Evolutionary conservation across 2,888 invertebrate species (phyloP).

Genomic region (Hyppa rectilinea): DNA sequence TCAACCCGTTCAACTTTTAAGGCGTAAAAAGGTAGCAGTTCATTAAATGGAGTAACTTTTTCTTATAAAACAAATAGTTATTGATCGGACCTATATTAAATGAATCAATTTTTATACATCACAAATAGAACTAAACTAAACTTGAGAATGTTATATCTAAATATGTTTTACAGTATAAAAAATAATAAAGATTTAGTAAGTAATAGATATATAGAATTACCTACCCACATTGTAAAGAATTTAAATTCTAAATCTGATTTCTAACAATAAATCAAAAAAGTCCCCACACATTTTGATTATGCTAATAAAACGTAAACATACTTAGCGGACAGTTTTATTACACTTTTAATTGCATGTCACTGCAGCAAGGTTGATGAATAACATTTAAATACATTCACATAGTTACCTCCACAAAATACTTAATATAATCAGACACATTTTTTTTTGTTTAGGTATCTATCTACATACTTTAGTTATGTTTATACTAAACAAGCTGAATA

Average conservation of each 20-base stretch:
- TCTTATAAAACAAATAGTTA: too few species aligned
- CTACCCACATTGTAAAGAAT: neutral
- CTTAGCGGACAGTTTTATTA: slow-evolving; percentile 42
- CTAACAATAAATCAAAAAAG: neutral
- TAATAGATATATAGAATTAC: neutral
- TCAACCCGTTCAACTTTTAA: neutral
- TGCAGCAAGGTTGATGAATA: slow-evolving; percentile 68
- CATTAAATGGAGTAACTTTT: too few species aligned
- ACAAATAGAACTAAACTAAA: neutral
- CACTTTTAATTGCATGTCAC: slow-evolving; percentile 65
- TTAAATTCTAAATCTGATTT: slow-evolving; percentile 13
- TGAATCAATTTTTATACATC: neutral
- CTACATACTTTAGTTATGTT: neutral
- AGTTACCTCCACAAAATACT: slow-evolving; percentile 62
- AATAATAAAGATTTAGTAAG: too few species aligned
- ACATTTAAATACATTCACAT: slow-evolving; percentile 66
- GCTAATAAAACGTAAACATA: slow-evolving; percentile 32
- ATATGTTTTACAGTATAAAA: too few species aligned
- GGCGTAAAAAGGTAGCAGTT: neutral
- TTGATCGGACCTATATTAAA: neutral
- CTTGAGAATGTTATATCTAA: too few species aligned
- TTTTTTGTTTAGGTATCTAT: slow-evolving; percentile 34
- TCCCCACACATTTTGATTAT: slow-evolving; percentile 1
- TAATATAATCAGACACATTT: slow-evolving; percentile 42
- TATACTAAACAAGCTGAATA: slow-evolving; percentile 10